A percentile compares a stretch with the other conserved stretches of the same genome.
phyloP scores from a whole-genome alignment of 2,888 invertebrate species.

The Alsophila aescularia region DNA sequence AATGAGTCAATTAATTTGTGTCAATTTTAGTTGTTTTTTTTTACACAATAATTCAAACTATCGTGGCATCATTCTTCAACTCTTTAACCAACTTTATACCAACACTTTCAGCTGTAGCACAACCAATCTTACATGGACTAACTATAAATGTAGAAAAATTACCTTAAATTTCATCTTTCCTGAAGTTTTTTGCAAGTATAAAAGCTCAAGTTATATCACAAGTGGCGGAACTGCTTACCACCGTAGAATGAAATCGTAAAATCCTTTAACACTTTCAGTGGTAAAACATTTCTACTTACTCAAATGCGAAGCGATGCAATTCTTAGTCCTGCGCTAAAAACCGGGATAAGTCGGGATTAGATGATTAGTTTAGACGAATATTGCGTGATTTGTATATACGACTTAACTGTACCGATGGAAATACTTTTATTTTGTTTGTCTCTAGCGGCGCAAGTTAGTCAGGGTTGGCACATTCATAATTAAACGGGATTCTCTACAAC shows the following conservation, averaged over 20 bases:
- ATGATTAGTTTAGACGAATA: slow-evolving; percentile 30
- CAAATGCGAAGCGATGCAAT: neutral
- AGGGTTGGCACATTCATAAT: neutral
- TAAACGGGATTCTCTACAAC: too few relatives aligned
- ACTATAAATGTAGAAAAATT: too few relatives aligned
- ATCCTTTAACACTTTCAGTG: neutral
- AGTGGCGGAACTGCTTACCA: neutral
- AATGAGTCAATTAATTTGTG: too few relatives aligned
- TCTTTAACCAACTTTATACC: too few relatives aligned
- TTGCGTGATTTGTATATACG: slow-evolving; percentile 33
- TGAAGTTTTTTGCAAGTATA: neutral
- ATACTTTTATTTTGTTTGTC: neutral
- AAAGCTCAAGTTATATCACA: neutral
- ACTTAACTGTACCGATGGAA: neutral
- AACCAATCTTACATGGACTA: too few relatives aligned
- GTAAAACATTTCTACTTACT: neutral
- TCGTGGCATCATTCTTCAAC: too few relatives aligned
- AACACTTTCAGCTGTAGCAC: too few relatives aligned
- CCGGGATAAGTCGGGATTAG: slow-evolving; percentile 36
- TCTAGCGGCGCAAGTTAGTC: neutral
- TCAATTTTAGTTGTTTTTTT: too few relatives aligned
- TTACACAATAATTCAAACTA: too few relatives aligned
- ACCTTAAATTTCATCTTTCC: neutral
- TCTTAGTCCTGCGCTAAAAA: slow-evolving; percentile 14
- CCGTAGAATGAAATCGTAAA: neutral